Base-by-base conservation (phyloP, 2,888 invertebrate genomes). In the Tuberolachnus salignus region DNA sequence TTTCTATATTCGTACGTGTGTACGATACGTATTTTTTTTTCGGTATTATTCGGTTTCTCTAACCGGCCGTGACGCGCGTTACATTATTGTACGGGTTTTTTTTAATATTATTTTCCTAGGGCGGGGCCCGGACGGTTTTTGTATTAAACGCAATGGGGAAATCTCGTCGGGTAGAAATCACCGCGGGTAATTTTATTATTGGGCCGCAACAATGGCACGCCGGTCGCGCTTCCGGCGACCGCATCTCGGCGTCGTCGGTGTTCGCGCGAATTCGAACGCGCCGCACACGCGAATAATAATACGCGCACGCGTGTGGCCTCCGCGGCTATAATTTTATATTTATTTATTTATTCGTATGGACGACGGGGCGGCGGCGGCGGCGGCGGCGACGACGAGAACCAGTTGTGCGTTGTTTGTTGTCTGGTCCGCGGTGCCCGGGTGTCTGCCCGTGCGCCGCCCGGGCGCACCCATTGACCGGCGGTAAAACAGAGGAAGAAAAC, bases 401-500 rank as follows among this genome's bases (percentile, higher is more conserved):
- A 55, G 66, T 75, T 75, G 74, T 51, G 21, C 26, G n/a, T n/a
- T n/a, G n/a, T 34, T 1, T 14, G 55, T 34, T 13, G 51, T 67
- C 26, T 49, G 6, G 21, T 11, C 70, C 21, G n/a, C 51, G 78
- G 78, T 78, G 78, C 78, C 78, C 23, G 49, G 69, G 19, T 78
- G 78, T 78, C 78, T 78, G 26, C n/a, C 16, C 19, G 26, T 34
- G 49, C 49, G 8, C 26, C 23, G 26, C 51, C n/a, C 2, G 66
- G 75, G 57, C 75, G 75, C 75, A 57, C 75, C 78, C 59, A 78
- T 61, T 21, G 61, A 57, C 21, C 42, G 44, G 21, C 57, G 46
- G 10, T 53, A 26, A 10, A 26, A n/a, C n/a, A 23, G 21, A 23
- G 51, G 34, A 44, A 61, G 74, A 63, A 63, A 53, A 53, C n/a